These are phyloP conservation scores for Mirounga angustirostris DNA, from an alignment of 2,113 vertebrate species.

Conservation along the genomic window DNA sequence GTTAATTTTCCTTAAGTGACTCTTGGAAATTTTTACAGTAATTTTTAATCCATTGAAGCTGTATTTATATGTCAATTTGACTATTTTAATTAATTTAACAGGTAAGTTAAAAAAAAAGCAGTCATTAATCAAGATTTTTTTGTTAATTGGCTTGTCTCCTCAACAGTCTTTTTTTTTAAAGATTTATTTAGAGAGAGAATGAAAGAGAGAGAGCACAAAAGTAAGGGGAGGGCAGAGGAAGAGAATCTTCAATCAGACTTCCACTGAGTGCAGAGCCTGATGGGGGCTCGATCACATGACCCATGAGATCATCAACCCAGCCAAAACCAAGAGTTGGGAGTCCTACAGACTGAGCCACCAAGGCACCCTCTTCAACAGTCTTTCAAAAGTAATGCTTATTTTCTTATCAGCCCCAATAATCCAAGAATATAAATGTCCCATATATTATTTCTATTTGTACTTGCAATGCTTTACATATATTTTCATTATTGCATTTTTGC, in stretches of 20 bases:
- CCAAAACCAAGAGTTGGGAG: no score
- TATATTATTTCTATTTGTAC: not conserved
- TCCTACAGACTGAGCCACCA: no score
- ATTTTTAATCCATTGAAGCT: not conserved
- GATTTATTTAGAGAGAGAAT: no score
- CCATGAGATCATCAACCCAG: no score
- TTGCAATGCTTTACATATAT: not conserved
- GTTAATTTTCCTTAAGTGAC: not conserved
- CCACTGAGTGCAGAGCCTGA: no score
- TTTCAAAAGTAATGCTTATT: not conserved
- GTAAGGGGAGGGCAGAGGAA: no score
- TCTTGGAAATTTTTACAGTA: not conserved
- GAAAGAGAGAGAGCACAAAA: no score
- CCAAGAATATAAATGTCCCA: not conserved
- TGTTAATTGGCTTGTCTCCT: not conserved
- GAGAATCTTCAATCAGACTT: no score
- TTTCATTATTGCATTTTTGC: not conserved
- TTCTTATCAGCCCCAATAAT: not conserved
- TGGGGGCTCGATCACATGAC: no score
- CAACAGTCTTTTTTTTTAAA: not conserved
- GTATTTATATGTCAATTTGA: not conserved
- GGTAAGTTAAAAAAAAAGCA: not conserved
- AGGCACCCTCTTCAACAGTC: not conserved
- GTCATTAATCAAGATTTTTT: not conserved
- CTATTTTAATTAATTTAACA: not conserved